A percentile compares a stretch with the other conserved stretches of the same genome.
These are phyloP conservation scores for Myrmecophaga tridactyla DNA, from an alignment of 2,113 vertebrate species.

Conservation along the genomic window DNA sequence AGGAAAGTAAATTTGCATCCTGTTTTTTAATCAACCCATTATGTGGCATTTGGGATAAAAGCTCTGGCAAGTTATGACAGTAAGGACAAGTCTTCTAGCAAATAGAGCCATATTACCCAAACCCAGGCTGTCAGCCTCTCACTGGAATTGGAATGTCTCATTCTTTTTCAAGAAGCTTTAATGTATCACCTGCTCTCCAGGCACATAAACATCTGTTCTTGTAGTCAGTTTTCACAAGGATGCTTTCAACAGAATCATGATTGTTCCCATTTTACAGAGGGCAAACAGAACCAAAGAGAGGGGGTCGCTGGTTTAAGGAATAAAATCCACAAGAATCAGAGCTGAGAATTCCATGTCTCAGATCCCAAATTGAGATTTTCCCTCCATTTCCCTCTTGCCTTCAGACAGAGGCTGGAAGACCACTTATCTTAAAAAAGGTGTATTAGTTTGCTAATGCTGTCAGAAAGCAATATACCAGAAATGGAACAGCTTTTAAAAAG, in stretches of 20 bases:
- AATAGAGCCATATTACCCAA: background rate
- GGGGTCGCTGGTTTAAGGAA: background rate
- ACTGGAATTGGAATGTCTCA: background rate
- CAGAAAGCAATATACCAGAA: too few relatives aligned
- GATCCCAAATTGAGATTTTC: background rate
- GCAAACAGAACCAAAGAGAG: background rate
- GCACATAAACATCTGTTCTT: background rate
- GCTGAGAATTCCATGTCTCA: background rate
- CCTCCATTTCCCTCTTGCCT: background rate
- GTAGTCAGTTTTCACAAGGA: background rate
- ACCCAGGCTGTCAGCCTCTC: background rate
- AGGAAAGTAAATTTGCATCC: too few relatives aligned
- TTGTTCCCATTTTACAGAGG: background rate
- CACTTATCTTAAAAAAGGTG: too few relatives aligned
- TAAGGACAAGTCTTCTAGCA: background rate
- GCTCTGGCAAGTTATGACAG: too few relatives aligned
- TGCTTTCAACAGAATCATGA: background rate
- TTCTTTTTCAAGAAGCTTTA: background rate
- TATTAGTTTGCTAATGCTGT: too few relatives aligned
- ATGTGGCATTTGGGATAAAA: too few relatives aligned
- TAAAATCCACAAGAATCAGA: background rate
- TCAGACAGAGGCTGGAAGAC: background rate
- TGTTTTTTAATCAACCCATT: too few relatives aligned
- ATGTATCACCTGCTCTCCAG: background rate
- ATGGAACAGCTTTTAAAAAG: too few relatives aligned